Conservation (phyloP, 2,888 invertebrate species). For the Druceiella hillmani region DNA sequence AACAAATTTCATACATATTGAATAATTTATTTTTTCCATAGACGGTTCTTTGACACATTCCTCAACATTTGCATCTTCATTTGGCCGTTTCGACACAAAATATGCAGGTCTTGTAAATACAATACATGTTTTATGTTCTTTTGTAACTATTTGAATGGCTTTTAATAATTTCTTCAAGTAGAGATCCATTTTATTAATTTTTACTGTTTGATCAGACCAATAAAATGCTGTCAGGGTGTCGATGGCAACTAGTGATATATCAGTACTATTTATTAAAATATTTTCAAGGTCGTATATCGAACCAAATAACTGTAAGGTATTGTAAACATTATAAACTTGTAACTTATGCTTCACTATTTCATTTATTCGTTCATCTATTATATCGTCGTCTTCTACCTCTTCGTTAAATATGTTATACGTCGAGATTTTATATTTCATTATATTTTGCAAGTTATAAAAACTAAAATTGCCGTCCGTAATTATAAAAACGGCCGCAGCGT, state of each 20-base stretch:
- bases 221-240: slow-evolving; percentile 48
- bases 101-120: slow-evolving; percentile 51
- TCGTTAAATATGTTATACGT: neutral
- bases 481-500: slow-evolving; percentile 36
- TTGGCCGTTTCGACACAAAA: slow-evolving; percentile 35
- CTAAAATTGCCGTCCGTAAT: slow-evolving; percentile 42
- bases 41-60: slow-evolving; percentile 28
- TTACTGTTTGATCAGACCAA: slow-evolving; percentile 46
- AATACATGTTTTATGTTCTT: slow-evolving; percentile 44
- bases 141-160: slow-evolving; percentile 40
- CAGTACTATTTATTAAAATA: slow-evolving; percentile 33
- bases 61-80: slow-evolving; percentile 23
- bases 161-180: slow-evolving; percentile 42
- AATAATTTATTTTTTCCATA: slow-evolving; percentile 35
- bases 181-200: slow-evolving; percentile 44
- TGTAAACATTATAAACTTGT: slow-evolving; percentile 36
- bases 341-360: slow-evolving; percentile 30
- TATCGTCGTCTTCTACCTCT: slow-evolving; percentile 15
- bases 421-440: slow-evolving; percentile 27
- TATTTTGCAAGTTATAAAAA: slow-evolving; percentile 28
- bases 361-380: slow-evolving; percentile 23
- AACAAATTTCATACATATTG: slow-evolving; percentile 34
- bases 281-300: slow-evolving; percentile 42
- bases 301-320: slow-evolving; percentile 38
- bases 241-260: slow-evolving; percentile 39